Base-by-base conservation (phyloP, 2,888 invertebrate genomes). In the Acanthoscelides obtectus region DNA sequence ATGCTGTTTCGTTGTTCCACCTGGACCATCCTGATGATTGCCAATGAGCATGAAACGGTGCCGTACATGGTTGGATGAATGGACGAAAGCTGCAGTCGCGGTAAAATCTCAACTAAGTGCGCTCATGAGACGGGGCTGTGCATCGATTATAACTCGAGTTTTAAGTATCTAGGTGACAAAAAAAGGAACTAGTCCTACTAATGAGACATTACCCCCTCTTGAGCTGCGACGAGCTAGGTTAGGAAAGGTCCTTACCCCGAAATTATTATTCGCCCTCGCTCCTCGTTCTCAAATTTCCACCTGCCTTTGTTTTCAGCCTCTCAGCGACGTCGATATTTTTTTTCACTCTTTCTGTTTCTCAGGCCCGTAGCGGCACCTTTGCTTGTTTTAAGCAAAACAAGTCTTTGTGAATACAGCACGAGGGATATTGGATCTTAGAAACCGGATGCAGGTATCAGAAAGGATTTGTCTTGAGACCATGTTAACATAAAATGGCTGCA, bases 101-200 rank as follows among this genome's bases (percentile, higher is more conserved):
- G n/a, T n/a, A n/a, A n/a, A n/a, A n/a, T n/a, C n/a, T n/a, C n/a
- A n/a, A n/a, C n/a, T 70, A 70, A 68, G 71, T 66, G 27, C 27
- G 20, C 45, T 27, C 25, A 66, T 45, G 64, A 65, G 17, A 45
- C 12, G 45, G 17, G 45, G 45, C 45, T 45, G 72, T 69, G 75
- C 77, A 80, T 80, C 79, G 80, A 80, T 80, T 80, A 78, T 78
- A 80, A 76, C 79, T 79, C 75, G 78, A 80, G 77, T 76, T 77
- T 74, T 76, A 77, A 80, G 80, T 79, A 80, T 79, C 78, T 79
- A 79, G 80, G 78, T 78, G 78, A 78, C 78, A 80, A 79, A 80
- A 79, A 77, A 77, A 77, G 74, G 78, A 79, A 78, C 78, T 79
- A 75, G 79, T 78, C 79, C 22, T 75, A 77, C 79, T 79, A 79